phyloP scores from a whole-genome alignment of 2,797 vertebrate genomes.

The Sebastes oblongus region DNA sequence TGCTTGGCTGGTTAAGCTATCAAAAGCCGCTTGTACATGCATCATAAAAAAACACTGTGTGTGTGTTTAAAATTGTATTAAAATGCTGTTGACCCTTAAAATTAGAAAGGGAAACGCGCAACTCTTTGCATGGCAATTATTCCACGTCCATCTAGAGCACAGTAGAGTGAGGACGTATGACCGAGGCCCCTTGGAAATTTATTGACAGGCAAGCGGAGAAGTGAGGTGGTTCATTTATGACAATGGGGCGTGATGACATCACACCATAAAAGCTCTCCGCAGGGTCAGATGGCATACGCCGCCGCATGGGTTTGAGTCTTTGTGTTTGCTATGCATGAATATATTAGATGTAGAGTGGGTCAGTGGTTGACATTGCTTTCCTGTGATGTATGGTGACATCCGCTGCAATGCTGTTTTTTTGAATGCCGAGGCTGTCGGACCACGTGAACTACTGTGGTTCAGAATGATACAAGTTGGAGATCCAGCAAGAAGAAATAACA shows the following conservation, averaged over 20 bases:
- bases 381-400: conserved; percentile 77
- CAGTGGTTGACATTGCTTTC: conserved; percentile 72
- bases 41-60: conserved; percentile 95
- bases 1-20: conserved; percentile 99
- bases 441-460: conserved; percentile 18
- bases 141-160: conserved; percentile 83
- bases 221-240: conserved; percentile 81
- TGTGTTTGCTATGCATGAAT: conserved; percentile 81
- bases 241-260: conserved; percentile 82
- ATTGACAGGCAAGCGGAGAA: conserved; percentile 75
- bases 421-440: not conserved
- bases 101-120: conserved; percentile 91
- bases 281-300: conserved; percentile 69
- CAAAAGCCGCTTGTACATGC: conserved; percentile 95
- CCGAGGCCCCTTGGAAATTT: conserved; percentile 79
- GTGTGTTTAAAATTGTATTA: conserved; percentile 95
- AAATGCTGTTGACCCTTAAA: conserved; percentile 93
- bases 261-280: conserved; percentile 72
- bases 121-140: conserved; percentile 91
- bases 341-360: conserved; percentile 69
- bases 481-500: conserved; percentile 1
- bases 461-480: conserved; percentile 5
- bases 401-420: conserved; percentile 30
- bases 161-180: conserved; percentile 64
- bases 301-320: conserved; percentile 46